Base-by-base conservation (phyloP, 2,113 vertebrate species). In the Oreochromis aureus region DNA sequence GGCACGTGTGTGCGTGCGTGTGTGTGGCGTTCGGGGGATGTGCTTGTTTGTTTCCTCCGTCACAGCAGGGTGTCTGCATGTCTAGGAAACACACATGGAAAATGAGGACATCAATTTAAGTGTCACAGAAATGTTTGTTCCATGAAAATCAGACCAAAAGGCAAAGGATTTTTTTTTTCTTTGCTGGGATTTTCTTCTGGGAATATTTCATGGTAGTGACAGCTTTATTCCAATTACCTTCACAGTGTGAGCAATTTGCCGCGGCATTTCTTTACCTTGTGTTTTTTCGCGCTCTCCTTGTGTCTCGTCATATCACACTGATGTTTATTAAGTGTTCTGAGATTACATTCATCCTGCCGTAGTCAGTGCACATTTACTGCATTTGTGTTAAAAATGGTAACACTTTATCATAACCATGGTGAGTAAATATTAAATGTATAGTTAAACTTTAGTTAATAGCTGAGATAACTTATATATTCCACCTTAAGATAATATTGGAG, bases 41-140 rank as follows among this genome's bases (percentile, higher is more conserved):
- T 54, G 76, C 66, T 85, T 90, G 90, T 94, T 94, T 93, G 93
- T 91, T 94, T 92, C 85, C 90, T 87, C 79, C 85, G 53, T 87
- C 92, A 36, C 95, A 91, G 93, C 89, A 22, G 83, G 93, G 82
- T 19, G 39, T 63, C 92, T 82, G 82, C 91, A 82, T 79, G 88
- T 92, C 58, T 61, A 32, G 86, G 76, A 91, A 91, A 94, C 34
- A 89, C 83, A 87, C 61, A 55, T 15, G 54, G 81, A 84, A 92
- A 92, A 89, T 85, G 86, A 93, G 93, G 90, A 89, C 91, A 93
- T 93, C 78, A 93, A 82, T 94, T 94, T 83, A 80, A 87, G 80
- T 93, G 92, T 93, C 86, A 91, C 79, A 73, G 63, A 90, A 90
- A 80, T 92, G 83, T 91, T 93, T 94, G 87, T 93, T 93, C 55